Evolutionary conservation across 1,140 invertebrate species (phyloP).

Genomic region (Brachionus angularis): DNA sequence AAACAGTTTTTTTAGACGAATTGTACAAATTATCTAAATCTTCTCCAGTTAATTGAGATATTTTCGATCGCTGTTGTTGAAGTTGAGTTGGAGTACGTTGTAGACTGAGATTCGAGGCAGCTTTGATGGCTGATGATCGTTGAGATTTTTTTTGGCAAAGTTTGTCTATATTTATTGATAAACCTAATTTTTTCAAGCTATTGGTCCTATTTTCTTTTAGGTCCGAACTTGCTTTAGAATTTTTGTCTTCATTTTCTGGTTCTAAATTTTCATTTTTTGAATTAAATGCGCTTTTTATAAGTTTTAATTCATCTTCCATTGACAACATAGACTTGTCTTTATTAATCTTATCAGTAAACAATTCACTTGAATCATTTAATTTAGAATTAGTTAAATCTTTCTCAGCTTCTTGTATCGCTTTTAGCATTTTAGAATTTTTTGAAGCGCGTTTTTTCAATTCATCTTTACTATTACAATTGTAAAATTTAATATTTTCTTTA

Average conservation of each 20-base stretch:
- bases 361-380: neutral
- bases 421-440: neutral
- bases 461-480: neutral
- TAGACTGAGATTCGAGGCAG: neutral
- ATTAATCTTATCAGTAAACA: neutral
- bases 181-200: neutral
- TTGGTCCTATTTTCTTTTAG: neutral
- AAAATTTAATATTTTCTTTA: neutral
- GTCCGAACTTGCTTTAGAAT: neutral
- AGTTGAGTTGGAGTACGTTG: neutral
- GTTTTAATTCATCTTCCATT: slow-evolving; percentile 16
- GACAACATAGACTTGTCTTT: neutral
- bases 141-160: slow-evolving; percentile 8
- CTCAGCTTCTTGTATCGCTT: neutral
- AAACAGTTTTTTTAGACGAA: slow-evolving; percentile 14
- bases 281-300: slow-evolving; percentile 17
- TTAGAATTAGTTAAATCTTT: neutral
- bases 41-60: slow-evolving; percentile 7
- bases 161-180: slow-evolving; percentile 15
- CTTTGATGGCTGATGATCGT: neutral
- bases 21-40: neutral
- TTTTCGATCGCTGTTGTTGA: slow-evolving; percentile 16
- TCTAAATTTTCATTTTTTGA: neutral
- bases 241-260: neutral
- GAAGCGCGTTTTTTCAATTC: neutral